Evolutionary conservation across 2,888 invertebrate species (phyloP), one percentile per base, ranked within the genome.

Genomic region (Lasius platythorax): DNA sequence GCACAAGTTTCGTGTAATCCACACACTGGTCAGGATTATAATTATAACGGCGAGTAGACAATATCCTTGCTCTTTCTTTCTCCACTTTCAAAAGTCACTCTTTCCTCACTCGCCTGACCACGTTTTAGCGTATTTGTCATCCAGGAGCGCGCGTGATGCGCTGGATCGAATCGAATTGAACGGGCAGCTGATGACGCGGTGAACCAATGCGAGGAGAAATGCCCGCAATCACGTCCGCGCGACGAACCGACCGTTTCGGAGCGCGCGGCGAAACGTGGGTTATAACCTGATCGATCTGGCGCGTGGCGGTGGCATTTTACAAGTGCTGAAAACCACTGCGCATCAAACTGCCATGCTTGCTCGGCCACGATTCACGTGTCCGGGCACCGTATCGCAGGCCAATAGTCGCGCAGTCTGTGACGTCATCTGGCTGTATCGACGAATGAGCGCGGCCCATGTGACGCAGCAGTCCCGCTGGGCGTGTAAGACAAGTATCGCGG

Each of bases 341-440:
- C 95, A 95, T 94, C 94, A 94, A 79, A 95, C 95, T 94, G 95
- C 95, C 95, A 95, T 95, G 95, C 95, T 94, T 94, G 94, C 94
- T 93, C 93, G 94, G 94, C 94, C 95, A 93, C 94, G 93, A 94
- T 95, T 95, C 95, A 95, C 95, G 95, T 95, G 95, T 95, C 95
- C 93, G 94, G 94, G 94, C 91, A 89, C 92, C 94, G 92, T 91
- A 91, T 87, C 90, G 84, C 90, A 90, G 89, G 89, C 95, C 95
- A 95, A 95, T 95, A 90, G 89, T 86, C 86, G 89, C 89, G 86
- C 82, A 84, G 88, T 87, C 89, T 90, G 91, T 95, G 95, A 95
- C 95, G 95, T 95, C 95, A 95, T 93, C 88, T 89, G 92, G 94
- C 94, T 95, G 91, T 95, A 95, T 95, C 95, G 95, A 95, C 95